Base-by-base conservation (phyloP, 2,888 invertebrate species). In the Gonocerus acuteangulatus region DNA sequence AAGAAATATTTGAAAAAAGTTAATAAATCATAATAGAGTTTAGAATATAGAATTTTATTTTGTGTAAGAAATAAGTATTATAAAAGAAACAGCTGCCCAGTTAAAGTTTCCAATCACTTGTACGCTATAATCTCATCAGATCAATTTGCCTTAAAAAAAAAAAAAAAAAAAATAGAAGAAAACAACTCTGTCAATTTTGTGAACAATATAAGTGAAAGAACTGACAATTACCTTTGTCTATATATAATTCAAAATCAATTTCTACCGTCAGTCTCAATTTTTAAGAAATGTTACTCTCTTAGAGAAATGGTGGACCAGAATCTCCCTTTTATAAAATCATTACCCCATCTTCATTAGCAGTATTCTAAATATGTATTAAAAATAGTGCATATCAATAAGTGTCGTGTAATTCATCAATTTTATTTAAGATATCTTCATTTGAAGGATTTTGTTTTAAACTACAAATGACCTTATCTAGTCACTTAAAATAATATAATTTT, bases 291-390 rank as follows among this genome's bases (percentile, higher is more conserved):
- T 54, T 54, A 42, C 54, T 21, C 34, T 54, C 34, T 19, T 39
- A 39, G 39, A 54, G 54, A 57, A 57, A 45, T 47, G 57, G 57
- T 57, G 57, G 57, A 57, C 57, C 57, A 57, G 57, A 32, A 39
- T 47, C 23, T 44, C 22, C 45, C 44, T 57, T 57, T 57, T 57
- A 22, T 57, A 57, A 22, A 34, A 32, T 51, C 36, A 36, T 18
- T 36, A 51, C 36, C 16, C 4, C 27, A 34, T 19, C 16, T 51
- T 34, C 34, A 51, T 34, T 34, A 34, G 9, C 27, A 27, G 34
- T 51, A 34, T 32, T 19, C 19, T 34, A 51, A 51, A 34, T 54
- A 22, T 44, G 42, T 54, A 36, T 22, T 16, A 23, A 54, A 23
- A 44, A 21, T 44, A 54, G 39, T 22, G 27, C 42, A 54, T 54